Percentiles rank a stretch among this genome's conserved stretches.
Evolutionary conservation across 2,888 invertebrate species (phyloP).

Genomic region (Exephanes ischioxanthus): DNA sequence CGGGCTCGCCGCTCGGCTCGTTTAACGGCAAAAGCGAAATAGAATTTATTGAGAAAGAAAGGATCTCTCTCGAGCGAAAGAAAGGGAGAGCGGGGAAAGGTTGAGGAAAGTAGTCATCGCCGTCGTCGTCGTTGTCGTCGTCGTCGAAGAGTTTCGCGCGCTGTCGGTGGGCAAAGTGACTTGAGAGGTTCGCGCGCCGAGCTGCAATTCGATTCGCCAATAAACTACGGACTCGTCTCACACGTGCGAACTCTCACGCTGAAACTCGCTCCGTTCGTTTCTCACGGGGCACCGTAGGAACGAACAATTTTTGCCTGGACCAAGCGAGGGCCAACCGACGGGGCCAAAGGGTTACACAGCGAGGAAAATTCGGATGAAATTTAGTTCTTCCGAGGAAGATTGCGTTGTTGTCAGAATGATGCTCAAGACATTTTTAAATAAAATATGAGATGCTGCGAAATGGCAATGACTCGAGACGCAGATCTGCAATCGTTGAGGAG

Average conservation of each 20-base stretch:
- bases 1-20: not conserved
- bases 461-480: no score
- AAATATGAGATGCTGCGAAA: not conserved
- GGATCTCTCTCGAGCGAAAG: not conserved
- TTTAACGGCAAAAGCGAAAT: slow-evolving; percentile 60
- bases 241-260: slow-evolving; percentile 66
- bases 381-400: not conserved
- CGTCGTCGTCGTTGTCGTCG: slow-evolving; percentile 14
- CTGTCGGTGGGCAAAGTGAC: slow-evolving; percentile 66
- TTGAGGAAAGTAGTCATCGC: not conserved
- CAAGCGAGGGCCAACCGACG: slow-evolving; percentile 1
- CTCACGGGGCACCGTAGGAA: slow-evolving; percentile 37
- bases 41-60: slow-evolving; percentile 73
- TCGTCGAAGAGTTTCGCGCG: slow-evolving; percentile 17
- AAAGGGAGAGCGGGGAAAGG: not conserved
- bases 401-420: not conserved
- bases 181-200: slow-evolving; percentile 72
- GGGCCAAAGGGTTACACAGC: slow-evolving; percentile 50
- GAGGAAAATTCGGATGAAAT: slow-evolving; percentile 53
- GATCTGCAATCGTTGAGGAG: no score
- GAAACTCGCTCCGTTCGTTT: slow-evolving; percentile 25
- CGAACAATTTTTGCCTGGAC: slow-evolving; percentile 28
- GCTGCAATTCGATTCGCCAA: slow-evolving; percentile 80
- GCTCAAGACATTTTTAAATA: not conserved
- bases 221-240: slow-evolving; percentile 78